Conservation (phyloP, 2,797 vertebrate genomes). For the Periparus ater region DNA sequence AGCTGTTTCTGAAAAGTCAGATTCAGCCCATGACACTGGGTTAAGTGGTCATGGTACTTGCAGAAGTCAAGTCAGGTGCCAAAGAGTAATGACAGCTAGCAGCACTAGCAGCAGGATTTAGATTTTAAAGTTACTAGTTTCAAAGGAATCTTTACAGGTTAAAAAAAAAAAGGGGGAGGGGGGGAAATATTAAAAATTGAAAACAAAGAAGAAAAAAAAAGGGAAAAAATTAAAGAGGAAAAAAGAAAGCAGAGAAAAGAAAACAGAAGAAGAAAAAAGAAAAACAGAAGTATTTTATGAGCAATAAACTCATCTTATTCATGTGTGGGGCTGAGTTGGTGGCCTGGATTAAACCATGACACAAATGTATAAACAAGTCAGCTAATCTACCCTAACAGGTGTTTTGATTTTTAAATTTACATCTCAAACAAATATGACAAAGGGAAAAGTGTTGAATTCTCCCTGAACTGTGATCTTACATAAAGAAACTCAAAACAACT, state of each 20-base stretch:
- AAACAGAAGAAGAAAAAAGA: neutral
- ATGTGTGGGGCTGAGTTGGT: neutral
- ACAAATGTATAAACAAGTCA: neutral
- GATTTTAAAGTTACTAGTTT: neutral
- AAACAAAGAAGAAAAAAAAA: neutral
- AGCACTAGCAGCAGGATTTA: neutral
- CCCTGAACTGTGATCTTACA: neutral
- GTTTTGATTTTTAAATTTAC: neutral
- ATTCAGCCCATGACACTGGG: neutral
- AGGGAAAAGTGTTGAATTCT: neutral
- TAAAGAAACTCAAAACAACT: neutral
- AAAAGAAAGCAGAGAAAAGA: neutral
- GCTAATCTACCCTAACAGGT: neutral
- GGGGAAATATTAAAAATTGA: accelerated
- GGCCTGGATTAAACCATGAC: neutral
- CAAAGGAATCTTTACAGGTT: neutral
- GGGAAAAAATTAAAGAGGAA: too few species aligned
- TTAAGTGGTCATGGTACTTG: neutral
- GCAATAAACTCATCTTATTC: neutral
- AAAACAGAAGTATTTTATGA: neutral
- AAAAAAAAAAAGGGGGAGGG: neutral
- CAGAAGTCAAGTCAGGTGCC: neutral
- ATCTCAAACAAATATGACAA: neutral
- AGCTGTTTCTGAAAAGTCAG: neutral
- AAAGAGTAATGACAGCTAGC: neutral